Percentiles rank a stretch among this genome's conserved stretches.
Evolutionary conservation across 1,140 invertebrate genomes (phyloP).

Genomic region (Leptoteleia sp.): DNA sequence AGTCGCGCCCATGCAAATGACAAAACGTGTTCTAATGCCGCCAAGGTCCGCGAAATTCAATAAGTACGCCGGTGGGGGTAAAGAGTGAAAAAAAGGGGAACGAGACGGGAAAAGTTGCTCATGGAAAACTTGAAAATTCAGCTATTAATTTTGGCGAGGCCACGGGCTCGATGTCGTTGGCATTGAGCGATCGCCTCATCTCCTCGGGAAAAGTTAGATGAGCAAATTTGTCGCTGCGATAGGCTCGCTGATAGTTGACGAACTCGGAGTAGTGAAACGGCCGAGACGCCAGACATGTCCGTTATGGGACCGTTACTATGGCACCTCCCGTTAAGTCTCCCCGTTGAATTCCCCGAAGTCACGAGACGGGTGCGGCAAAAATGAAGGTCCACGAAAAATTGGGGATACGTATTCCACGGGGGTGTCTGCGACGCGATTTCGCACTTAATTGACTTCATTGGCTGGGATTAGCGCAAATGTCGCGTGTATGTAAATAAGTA

Average conservation of each 20-base stretch:
- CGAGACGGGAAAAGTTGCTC: slow-evolving; percentile 67
- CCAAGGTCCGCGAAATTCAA: slow-evolving; percentile 37
- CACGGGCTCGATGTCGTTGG: slow-evolving; percentile 56
- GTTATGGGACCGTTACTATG: slow-evolving; percentile 66
- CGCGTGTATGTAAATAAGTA: slow-evolving; percentile 43
- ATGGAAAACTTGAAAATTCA: slow-evolving; percentile 74
- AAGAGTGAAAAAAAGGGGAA: slow-evolving; percentile 8
- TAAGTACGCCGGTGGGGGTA: slow-evolving; percentile 32
- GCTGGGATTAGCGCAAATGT: slow-evolving; percentile 31
- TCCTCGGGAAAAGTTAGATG: slow-evolving; percentile 80
- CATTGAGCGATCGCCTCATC: slow-evolving; percentile 81
- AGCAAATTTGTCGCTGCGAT: slow-evolving; percentile 80
- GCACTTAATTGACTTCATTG: slow-evolving; percentile 63
- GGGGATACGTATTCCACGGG: slow-evolving; percentile 58
- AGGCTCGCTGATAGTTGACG: slow-evolving; percentile 77
- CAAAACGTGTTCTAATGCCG: slow-evolving; percentile 31
- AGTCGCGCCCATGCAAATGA: slow-evolving; percentile 23
- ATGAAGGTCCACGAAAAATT: slow-evolving; percentile 62
- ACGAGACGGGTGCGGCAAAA: slow-evolving; percentile 33
- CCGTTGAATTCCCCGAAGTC: slow-evolving; percentile 36
- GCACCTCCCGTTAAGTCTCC: slow-evolving; percentile 51
- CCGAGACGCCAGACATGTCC: slow-evolving; percentile 65
- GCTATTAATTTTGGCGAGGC: slow-evolving; percentile 74
- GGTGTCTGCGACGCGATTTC: slow-evolving; percentile 55
- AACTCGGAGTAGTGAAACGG: slow-evolving; percentile 70